These are phyloP conservation scores for Eurosta solidaginis DNA, from an alignment of 1,140 invertebrate species.

Conservation along the genomic window DNA sequence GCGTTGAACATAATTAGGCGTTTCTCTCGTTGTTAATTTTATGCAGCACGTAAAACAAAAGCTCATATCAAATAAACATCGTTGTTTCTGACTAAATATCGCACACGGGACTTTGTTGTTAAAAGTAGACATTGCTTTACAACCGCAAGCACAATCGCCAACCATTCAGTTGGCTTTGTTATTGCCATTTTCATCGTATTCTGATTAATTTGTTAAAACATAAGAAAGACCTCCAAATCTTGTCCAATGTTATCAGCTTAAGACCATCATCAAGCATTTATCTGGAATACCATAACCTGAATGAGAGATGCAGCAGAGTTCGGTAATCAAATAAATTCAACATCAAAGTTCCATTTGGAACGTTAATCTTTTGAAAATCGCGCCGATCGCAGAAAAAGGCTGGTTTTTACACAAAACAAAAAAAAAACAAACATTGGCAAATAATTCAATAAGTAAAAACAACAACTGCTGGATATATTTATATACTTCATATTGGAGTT, in stretches of 20 bases:
- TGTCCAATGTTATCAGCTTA: too few relatives aligned
- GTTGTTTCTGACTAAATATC: background rate
- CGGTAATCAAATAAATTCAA: background rate
- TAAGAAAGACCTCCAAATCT: background rate
- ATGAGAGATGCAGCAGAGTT: too few relatives aligned
- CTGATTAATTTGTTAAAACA: background rate
- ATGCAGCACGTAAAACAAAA: background rate
- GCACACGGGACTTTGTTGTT: background rate
- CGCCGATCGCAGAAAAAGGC: background rate
- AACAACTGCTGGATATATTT: too few relatives aligned
- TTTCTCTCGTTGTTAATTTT: background rate
- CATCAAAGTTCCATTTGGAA: too few relatives aligned
- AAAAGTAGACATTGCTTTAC: background rate
- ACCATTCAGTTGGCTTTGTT: too few relatives aligned
- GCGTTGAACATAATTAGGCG: background rate
- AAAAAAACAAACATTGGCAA: too few relatives aligned
- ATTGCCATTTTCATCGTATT: too few relatives aligned
- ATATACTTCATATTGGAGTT: background rate
- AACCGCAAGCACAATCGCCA: background rate
- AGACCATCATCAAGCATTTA: background rate
- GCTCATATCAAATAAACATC: background rate
- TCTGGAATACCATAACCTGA: background rate
- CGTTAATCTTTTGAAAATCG: background rate
- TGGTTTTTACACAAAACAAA: background rate
- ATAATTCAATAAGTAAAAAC: too few relatives aligned